A percentile compares a stretch with the other conserved stretches of the same genome.
phyloP scores from a whole-genome alignment of 2,888 invertebrate genomes.

The Noctua fimbriata region DNA sequence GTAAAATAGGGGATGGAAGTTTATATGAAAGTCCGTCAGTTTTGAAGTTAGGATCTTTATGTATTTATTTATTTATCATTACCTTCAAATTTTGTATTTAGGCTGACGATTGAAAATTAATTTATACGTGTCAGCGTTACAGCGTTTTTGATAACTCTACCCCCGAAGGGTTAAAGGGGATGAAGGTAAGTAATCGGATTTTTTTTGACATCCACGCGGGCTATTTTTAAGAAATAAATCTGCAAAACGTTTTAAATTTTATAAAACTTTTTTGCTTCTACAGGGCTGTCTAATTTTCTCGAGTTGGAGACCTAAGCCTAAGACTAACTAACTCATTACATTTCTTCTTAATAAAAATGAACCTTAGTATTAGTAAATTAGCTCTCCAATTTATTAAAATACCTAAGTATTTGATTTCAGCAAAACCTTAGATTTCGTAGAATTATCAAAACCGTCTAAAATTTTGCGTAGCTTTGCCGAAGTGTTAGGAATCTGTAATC shows the following conservation, averaged over 20 bases:
- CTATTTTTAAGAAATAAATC: not conserved
- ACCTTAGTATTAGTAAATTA: not conserved
- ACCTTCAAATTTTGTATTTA: too few relatives aligned
- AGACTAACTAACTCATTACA: not conserved
- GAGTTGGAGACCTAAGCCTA: not conserved
- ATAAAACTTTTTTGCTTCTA: not conserved
- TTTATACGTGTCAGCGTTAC: too few relatives aligned
- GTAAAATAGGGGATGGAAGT: too few relatives aligned
- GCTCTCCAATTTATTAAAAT: not conserved
- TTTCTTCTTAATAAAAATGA: not conserved
- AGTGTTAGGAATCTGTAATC: not conserved
- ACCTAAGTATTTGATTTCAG: not conserved
- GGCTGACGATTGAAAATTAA: too few relatives aligned
- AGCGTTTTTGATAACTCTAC: too few relatives aligned
- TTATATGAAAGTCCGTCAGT: too few relatives aligned
- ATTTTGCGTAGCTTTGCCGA: not conserved
- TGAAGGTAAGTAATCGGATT: too few relatives aligned
- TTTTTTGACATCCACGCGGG: too few relatives aligned
- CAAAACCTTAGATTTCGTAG: not conserved
- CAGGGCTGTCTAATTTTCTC: not conserved
- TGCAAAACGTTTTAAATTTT: not conserved
- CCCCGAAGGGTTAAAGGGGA: too few relatives aligned
- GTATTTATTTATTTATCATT: too few relatives aligned
- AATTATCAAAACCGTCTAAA: not conserved
- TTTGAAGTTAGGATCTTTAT: too few relatives aligned